These are phyloP conservation scores for Nothobranchius furzeri DNA, from an alignment of 2,113 vertebrate species.

Conservation along the genomic window DNA sequence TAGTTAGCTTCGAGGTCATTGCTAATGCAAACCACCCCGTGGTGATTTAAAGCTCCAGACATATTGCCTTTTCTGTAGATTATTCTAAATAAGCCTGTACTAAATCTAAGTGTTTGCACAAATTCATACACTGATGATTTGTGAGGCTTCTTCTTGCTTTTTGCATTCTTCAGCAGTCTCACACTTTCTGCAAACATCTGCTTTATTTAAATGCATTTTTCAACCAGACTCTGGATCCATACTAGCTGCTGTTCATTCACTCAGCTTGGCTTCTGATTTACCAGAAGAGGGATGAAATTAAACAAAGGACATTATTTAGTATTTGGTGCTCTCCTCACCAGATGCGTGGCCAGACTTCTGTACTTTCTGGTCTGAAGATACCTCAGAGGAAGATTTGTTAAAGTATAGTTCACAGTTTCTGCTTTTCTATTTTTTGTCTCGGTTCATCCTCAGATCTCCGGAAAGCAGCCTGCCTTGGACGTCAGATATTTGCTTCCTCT, in stretches of 20 bases:
- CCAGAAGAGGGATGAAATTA: slow-evolving; percentile 15
- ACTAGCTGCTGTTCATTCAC: slow-evolving; percentile 21
- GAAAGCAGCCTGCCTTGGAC: slow-evolving; percentile 3
- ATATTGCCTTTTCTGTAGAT: no score
- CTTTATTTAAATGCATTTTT: slow-evolving; percentile 34
- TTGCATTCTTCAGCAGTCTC: not conserved
- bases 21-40: no score
- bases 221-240: slow-evolving; percentile 27
- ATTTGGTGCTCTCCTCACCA: not conserved
- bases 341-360: slow-evolving; percentile 35
- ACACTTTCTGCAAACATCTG: slow-evolving; percentile 23
- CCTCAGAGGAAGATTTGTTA: slow-evolving; percentile 45
- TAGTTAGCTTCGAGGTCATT: no score
- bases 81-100: slow-evolving; percentile 12
- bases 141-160: slow-evolving; percentile 3
- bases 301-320: slow-evolving; percentile 18
- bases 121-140: slow-evolving; percentile 13
- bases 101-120: slow-evolving; percentile 26
- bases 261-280: slow-evolving; percentile 22
- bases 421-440: slow-evolving; percentile 8
- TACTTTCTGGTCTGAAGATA: slow-evolving; percentile 29
- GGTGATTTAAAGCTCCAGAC: no score
- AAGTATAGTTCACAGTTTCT: slow-evolving; percentile 6
- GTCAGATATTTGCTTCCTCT: slow-evolving; percentile 1
- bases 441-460: not conserved